Base-by-base conservation (phyloP, 2,888 invertebrate species). In the Alloscopus bannaensis region DNA sequence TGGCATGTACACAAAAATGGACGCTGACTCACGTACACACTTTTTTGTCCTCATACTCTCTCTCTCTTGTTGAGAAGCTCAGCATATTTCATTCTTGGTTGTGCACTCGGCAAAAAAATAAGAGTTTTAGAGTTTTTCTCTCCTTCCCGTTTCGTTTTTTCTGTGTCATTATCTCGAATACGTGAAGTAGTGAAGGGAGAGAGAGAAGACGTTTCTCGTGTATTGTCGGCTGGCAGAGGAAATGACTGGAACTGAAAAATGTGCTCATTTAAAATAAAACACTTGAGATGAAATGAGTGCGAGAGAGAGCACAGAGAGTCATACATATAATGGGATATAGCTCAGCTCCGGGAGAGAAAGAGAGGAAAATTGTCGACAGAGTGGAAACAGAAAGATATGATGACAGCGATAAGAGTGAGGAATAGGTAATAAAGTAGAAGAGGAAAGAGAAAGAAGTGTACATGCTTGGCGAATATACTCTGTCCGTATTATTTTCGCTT, bases 161-260 rank as follows among this genome's bases (percentile, higher is more conserved):
- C 47, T 59, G 42, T 42, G 31, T 59, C 59, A 59, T 59, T 59
- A 59, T 59, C 59, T 24, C 8, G 18, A 55, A 55, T 24, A 59
- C 59, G 59, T 29, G 29, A 29, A 29, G 59, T n/a, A n/a, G 16
- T 11, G 31, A 20, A 31, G 6, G 22, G 11, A 28, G 26, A 55
- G 55, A 11, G 57, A 2, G 20, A n/a, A 31, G 20, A 59, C 59
- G n/a, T 31, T 20, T 29, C 18, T 4, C 29, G 59, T 59, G 59
- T 11, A 59, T n/a, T n/a, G 59, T 71, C 8, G 72, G 29, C 31
- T 72, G 64, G 72, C 66, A 65, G 55, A 73, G 73, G 73, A 73
- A 73, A 73, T 73, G 73, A 66, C 73, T 73, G 73, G 73, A 73
- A 73, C 73, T 73, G 73, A 73, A 73, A 73, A 73, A 73, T 73